A percentile compares a stretch with the other conserved stretches of the same genome.
Evolutionary conservation across 2,888 invertebrate genomes (phyloP).

Genomic region (Luperina testacea): DNA sequence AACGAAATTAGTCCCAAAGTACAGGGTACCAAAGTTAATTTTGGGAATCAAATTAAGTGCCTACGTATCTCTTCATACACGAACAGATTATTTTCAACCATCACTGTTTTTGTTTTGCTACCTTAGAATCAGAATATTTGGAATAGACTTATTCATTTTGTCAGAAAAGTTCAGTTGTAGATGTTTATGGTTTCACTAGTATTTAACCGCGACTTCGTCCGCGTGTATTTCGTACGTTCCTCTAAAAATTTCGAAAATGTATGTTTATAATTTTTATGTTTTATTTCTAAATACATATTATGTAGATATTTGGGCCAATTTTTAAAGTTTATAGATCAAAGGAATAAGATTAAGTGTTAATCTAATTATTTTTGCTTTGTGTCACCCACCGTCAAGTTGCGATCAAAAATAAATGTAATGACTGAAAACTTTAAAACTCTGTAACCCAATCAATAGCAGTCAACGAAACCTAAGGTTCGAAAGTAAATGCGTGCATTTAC

Average conservation of each 20-base stretch:
- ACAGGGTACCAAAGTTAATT: constrained; percentile 19
- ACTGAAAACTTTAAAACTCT: background rate
- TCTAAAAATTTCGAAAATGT: no score
- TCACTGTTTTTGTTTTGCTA: background rate
- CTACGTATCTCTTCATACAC: background rate
- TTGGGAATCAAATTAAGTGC: constrained; percentile 37
- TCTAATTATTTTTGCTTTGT: background rate
- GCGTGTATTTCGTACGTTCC: no score
- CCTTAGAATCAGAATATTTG: background rate
- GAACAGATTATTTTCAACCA: background rate
- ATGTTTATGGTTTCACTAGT: background rate
- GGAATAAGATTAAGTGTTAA: background rate
- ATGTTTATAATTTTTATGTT: no score
- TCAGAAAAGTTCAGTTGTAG: background rate
- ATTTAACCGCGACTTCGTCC: no score
- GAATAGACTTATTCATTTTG: background rate
- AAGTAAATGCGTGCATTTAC: background rate
- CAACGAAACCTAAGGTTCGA: no score
- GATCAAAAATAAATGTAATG: background rate
- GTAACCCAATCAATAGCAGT: background rate
- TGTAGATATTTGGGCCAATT: no score
- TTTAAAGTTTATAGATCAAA: no score
- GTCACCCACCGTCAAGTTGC: background rate
- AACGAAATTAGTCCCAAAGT: constrained; percentile 24
- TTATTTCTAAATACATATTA: no score